Conservation (phyloP, 2,888 invertebrate genomes). For the Zaprionus obscuricornis region DNA sequence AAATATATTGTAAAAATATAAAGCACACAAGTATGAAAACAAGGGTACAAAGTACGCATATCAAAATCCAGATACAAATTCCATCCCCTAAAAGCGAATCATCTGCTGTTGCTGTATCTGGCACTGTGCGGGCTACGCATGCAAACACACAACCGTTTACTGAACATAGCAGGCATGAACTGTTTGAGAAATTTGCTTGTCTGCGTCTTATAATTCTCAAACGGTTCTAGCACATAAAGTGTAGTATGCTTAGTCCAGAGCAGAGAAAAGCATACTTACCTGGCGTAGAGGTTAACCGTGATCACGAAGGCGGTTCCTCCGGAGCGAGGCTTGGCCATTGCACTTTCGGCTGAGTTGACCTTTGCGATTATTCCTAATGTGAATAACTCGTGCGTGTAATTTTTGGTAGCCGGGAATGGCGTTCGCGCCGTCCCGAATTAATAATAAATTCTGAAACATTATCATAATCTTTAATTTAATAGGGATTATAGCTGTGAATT, state of each 20-base stretch:
- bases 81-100: too few species aligned
- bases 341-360: constrained; percentile 70
- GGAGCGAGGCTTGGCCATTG: constrained; percentile 73
- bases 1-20: too few species aligned
- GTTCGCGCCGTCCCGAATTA: constrained; percentile 68
- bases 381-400: constrained; percentile 71
- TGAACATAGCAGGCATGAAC: too few species aligned
- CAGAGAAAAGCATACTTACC: constrained; percentile 58
- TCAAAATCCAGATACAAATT: too few species aligned
- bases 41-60: too few species aligned
- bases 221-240: background rate
- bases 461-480: too few species aligned
- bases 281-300: constrained; percentile 77
- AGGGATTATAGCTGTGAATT: too few species aligned
- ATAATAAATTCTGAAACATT: constrained; percentile 7
- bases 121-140: too few species aligned
- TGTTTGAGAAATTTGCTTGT: background rate
- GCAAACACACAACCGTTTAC: too few species aligned
- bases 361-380: constrained; percentile 75
- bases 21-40: too few species aligned
- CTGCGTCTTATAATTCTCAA: constrained; percentile 36
- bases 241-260: constrained; percentile 10
- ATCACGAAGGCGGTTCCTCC: constrained; percentile 76
- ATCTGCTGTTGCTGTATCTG: too few species aligned
- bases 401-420: constrained; percentile 75